A percentile compares a stretch with the other conserved stretches of the same genome.
phyloP scores from a whole-genome alignment of 2,113 vertebrate genomes.

The Dolichotis patagonum region DNA sequence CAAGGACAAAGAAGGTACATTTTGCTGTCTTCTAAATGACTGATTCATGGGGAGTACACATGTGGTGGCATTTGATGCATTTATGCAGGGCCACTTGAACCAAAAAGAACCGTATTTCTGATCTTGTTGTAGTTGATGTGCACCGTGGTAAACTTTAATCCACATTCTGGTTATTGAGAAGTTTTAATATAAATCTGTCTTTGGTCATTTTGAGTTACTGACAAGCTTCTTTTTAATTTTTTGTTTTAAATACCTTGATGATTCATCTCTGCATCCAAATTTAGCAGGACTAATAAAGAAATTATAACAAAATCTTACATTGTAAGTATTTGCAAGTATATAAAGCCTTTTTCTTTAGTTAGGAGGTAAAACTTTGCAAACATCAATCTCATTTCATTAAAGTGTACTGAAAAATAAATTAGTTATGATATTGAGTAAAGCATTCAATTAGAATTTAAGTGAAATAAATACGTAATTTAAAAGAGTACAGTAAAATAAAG shows the following conservation, averaged over 20 bases:
- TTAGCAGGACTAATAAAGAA: constrained; percentile 13
- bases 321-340: background rate
- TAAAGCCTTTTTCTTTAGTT: background rate
- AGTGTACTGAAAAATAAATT: constrained; percentile 20
- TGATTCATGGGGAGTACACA: background rate
- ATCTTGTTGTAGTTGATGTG: background rate
- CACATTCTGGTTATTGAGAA: background rate
- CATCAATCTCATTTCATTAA: background rate
- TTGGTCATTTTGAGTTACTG: background rate
- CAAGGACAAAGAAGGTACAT: constrained; percentile 93
- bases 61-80: background rate
- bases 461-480: background rate
- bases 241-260: background rate
- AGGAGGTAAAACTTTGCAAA: background rate
- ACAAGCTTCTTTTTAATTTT: background rate
- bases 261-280: background rate
- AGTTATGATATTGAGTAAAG: background rate
- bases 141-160: background rate
- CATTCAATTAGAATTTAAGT: background rate
- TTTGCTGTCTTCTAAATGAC: background rate
- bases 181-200: background rate
- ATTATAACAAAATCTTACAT: background rate
- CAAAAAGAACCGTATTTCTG: background rate
- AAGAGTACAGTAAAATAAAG: background rate
- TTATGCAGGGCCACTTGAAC: rapidly evolving